Evolutionary conservation across 2,888 invertebrate genomes (phyloP).

Genomic region (Drosophila mimica): DNA sequence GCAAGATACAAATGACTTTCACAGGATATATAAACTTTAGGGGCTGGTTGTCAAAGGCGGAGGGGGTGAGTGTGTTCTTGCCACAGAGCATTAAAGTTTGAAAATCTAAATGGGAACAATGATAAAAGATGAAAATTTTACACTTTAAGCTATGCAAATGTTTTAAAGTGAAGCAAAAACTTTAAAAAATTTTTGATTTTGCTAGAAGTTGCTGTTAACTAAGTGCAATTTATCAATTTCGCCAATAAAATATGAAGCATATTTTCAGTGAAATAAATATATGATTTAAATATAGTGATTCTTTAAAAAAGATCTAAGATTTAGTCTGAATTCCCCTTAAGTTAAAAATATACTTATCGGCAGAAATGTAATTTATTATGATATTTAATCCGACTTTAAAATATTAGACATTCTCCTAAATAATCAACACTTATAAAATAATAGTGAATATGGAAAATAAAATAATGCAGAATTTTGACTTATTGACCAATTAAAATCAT

Average conservation of each 20-base stretch:
- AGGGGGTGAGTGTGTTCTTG: not conserved
- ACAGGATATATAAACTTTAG: constrained; percentile 21
- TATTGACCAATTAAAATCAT: not conserved
- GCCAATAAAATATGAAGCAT: not conserved
- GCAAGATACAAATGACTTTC: constrained; percentile 20
- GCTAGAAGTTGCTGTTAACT: not conserved
- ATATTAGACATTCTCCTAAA: too few relatives aligned
- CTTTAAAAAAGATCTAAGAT: not conserved
- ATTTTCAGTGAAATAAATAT: not conserved
- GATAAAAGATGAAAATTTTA: not conserved
- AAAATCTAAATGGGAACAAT: not conserved
- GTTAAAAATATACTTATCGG: not conserved
- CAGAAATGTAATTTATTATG: not conserved
- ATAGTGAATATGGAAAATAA: too few relatives aligned
- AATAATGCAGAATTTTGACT: not conserved
- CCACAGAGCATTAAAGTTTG: not conserved
- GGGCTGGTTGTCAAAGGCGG: not conserved
- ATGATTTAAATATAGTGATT: not conserved
- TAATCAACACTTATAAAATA: too few relatives aligned
- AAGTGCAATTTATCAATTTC: too few relatives aligned
- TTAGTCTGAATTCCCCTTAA: not conserved
- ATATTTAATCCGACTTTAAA: not conserved
- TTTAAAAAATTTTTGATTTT: not conserved
- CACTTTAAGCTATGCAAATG: not conserved
- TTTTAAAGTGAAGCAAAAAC: not conserved